Evolutionary conservation across 37 sponge, comb jelly and placozoan species (phyloP), one percentile per base, ranked within the genome.

Genomic region (Ephydatia muelleri): DNA sequence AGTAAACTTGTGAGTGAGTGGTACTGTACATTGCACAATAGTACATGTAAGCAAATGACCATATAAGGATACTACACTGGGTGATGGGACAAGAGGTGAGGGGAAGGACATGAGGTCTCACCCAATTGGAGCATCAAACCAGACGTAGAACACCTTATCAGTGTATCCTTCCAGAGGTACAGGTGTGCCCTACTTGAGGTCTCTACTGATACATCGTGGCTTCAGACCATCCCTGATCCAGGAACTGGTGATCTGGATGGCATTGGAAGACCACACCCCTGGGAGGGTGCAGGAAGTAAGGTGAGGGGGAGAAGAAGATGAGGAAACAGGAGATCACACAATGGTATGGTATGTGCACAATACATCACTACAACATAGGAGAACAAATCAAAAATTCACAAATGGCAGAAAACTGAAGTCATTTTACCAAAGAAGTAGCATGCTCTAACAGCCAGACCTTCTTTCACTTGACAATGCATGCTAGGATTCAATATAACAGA

Each of bases 91-190:
- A 22, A 71, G 9, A 5, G 19, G 35, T 27, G 71, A 31, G 21
- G 32, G 40, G 77, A 65, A 28, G 49, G 37, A 19, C 16, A 13
- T 22, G 14, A 30, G 68, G 57, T 76, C 95, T 82, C 26, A 95
- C 90, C 98, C 99, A 65, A 98, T 98, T 16, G 99, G 97, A 31
- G 99, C 99, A 89, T 98, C 99, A 85, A 96, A 98, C 99, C 99
- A 98, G 21, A 98, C 99, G 70, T 98, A 98, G 87, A 98, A 98
- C 40, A 98, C 99, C 68, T 98, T 98, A 32, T 96, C 95, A 8
- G 83, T 90, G 85, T 88, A 98, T 0, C 97, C 97, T 43, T 94
- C 92, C 74, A 94, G 92, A 33, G 99, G 99, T 5, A 98, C 99
- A 11, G 99, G 97, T 23, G 99, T 96, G 38, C 99, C 99, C 99